These are phyloP conservation scores for Limnothrissa miodon DNA, from an alignment of 2,113 vertebrate genomes.

Conservation along the genomic window DNA sequence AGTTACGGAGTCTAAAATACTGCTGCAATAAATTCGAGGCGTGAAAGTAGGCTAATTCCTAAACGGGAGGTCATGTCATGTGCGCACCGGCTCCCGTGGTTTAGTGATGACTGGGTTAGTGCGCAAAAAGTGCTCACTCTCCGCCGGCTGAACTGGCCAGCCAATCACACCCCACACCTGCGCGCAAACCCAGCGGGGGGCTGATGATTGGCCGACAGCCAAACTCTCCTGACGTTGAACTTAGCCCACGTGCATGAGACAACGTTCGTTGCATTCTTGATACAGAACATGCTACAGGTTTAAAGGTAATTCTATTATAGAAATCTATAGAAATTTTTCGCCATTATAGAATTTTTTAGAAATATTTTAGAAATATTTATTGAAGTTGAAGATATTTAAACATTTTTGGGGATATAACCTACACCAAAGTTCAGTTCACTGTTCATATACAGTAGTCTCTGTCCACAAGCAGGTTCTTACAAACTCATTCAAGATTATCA, in stretches of 20 bases:
- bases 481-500: too few relatives aligned
- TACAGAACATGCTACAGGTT: not conserved
- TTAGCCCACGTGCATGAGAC: not conserved
- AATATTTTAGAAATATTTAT: too few relatives aligned
- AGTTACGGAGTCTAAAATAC: not conserved
- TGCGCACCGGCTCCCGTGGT: not conserved
- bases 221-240: not conserved
- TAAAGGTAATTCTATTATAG: not conserved
- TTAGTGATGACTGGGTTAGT: not conserved
- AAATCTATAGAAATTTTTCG: too few relatives aligned
- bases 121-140: not conserved
- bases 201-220: not conserved
- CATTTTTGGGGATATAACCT: too few relatives aligned
- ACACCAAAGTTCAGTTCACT: too few relatives aligned
- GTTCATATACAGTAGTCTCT: too few relatives aligned
- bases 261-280: not conserved
- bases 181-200: not conserved
- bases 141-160: conserved; percentile 5
- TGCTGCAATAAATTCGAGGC: conserved; percentile 8
- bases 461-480: too few relatives aligned
- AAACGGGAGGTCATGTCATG: not conserved
- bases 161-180: conserved; percentile 41
- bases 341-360: too few relatives aligned
- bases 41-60: not conserved
- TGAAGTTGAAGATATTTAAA: too few relatives aligned